Base-by-base conservation (phyloP, 2,888 invertebrate species). In the Augiades crinisus region DNA sequence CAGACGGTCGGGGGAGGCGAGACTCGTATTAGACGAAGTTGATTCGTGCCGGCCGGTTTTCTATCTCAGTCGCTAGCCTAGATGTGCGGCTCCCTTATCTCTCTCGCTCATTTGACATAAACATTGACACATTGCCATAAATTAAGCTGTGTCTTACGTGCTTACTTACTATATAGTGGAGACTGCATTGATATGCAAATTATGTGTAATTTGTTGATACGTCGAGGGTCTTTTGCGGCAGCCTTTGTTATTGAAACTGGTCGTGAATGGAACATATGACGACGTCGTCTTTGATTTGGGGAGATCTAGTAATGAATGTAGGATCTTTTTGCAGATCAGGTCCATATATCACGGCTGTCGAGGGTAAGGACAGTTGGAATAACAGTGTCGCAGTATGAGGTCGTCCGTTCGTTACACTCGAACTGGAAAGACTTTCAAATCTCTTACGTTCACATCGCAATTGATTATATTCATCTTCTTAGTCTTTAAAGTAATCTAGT, bases 121-220 rank as follows among this genome's bases (percentile, higher is more conserved):
- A 4, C 24, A 45, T 43, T 47, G 45, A 72, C 80, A 78, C 74
- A 72, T 70, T 80, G 80, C 77, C 77, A 79, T 77, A 78, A 73
- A 78, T 78, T 12, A 12, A 75, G 70, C 69, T 76, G 71, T 81
- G 78, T 81, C 78, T 83, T 77, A 75, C 74, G 68, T 66, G 54
- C 55, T n/a, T n/a, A n/a, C 54, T 41, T 58, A 62, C 70, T 67
- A 71, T 73, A 72, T 66, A 78, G 72, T 63, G 70, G 65, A 66
- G 69, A 66, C 64, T 53, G 58, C 58, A 79, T 89, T 88, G 68
- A 83, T 75, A 89, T 89, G 87, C 72, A 73, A 88, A 89, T 89
- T 56, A 68, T 81, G 81, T 88, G 80, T 88, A 88, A 88, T 89
- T 89, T 89, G 86, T 87, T 87, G 84, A 85, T 87, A 77, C 65